A percentile compares a stretch with the other conserved stretches of the same genome.
Evolutionary conservation across 2,113 vertebrate species (phyloP).

Genomic region (Hiodon alosoides): DNA sequence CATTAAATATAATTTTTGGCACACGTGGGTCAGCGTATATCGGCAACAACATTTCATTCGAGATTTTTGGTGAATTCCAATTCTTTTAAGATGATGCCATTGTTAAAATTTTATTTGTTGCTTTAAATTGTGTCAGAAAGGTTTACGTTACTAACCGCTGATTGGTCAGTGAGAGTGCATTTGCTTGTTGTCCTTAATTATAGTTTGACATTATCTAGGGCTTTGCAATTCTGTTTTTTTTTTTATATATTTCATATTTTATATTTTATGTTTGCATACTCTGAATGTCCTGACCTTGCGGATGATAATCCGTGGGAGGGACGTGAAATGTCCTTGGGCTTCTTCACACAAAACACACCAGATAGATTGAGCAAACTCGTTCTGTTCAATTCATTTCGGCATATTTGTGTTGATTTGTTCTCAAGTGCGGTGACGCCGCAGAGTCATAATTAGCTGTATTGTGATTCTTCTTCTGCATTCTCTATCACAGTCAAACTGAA

Average conservation of each 20-base stretch:
- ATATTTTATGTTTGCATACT: not conserved
- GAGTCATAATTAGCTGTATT: not conserved
- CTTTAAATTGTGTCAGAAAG: too few relatives aligned
- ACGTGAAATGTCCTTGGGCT: slow-evolving; percentile 14
- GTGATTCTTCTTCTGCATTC: not conserved
- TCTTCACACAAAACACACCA: slow-evolving; percentile 1
- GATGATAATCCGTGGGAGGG: slow-evolving; percentile 5
- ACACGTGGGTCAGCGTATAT: too few relatives aligned
- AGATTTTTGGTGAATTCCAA: too few relatives aligned
- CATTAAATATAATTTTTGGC: too few relatives aligned
- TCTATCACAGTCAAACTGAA: not conserved
- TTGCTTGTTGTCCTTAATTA: too few relatives aligned
- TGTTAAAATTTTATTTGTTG: too few relatives aligned
- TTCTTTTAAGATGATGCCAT: too few relatives aligned
- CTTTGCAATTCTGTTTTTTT: not conserved
- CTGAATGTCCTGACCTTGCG: too few relatives aligned
- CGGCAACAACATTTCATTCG: too few relatives aligned
- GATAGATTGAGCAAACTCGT: not conserved
- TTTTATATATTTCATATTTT: too few relatives aligned
- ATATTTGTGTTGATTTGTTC: not conserved
- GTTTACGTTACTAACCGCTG: too few relatives aligned
- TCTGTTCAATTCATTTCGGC: not conserved
- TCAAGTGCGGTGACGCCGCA: not conserved
- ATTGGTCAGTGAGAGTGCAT: not conserved
- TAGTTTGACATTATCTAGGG: too few relatives aligned